phyloP scores from a whole-genome alignment of 2,888 invertebrate species.

The Meiosimyza platycephala region DNA sequence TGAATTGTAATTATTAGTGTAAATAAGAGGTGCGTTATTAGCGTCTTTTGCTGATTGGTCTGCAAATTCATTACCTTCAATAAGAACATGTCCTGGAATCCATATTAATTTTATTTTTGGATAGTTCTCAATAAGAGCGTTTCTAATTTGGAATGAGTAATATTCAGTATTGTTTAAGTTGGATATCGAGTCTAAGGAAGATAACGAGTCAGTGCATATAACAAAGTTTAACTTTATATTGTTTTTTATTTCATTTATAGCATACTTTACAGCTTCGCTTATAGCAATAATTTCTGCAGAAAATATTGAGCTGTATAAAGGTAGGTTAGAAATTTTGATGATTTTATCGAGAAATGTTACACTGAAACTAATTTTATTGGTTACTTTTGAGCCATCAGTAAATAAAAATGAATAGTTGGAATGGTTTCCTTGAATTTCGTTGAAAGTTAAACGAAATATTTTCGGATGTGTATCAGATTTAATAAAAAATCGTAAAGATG shows the following conservation, averaged over 20 bases:
- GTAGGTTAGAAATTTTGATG: conserved; percentile 4
- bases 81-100: too few relatives aligned
- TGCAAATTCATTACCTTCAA: background rate
- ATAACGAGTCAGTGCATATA: conserved; percentile 14
- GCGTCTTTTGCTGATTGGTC: background rate
- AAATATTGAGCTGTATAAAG: background rate
- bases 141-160: background rate
- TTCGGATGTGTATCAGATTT: background rate
- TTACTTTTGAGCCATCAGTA: conserved; percentile 21
- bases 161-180: conserved; percentile 8
- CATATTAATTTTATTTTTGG: too few relatives aligned
- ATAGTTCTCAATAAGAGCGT: too few relatives aligned
- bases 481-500: background rate
- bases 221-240: too few relatives aligned
- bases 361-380: conserved; percentile 12
- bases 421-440: too few relatives aligned
- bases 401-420: too few relatives aligned
- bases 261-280: too few relatives aligned
- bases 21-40: background rate
- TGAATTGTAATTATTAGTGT: background rate
- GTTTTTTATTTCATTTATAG: too few relatives aligned
- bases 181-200: background rate
- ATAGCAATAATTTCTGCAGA: too few relatives aligned
- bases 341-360: background rate
- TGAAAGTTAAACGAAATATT: background rate